A percentile compares a stretch with the other conserved stretches of the same genome.
phyloP scores from a whole-genome alignment of 1,140 invertebrate genomes.

The Battus philenor region DNA sequence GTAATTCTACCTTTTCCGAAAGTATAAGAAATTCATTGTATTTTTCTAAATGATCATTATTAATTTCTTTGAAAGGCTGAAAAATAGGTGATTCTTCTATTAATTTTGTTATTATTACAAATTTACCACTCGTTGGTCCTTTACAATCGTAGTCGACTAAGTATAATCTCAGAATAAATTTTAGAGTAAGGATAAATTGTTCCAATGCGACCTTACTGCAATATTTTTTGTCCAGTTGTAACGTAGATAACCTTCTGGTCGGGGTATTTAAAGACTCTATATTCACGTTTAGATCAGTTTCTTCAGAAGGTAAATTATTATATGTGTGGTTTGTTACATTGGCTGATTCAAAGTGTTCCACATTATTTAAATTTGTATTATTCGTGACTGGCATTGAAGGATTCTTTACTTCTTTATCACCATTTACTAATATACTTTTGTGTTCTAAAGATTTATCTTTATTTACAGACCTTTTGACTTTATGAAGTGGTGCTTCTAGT shows the following conservation, averaged over 20 bases:
- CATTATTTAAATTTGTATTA: not conserved
- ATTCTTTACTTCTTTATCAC: too few species aligned
- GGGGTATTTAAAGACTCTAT: too few species aligned
- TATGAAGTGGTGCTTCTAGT: not conserved
- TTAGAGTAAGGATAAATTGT: not conserved
- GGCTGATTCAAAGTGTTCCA: too few species aligned
- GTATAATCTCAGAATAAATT: conserved; percentile 5
- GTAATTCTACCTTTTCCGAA: conserved; percentile 2
- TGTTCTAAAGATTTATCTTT: too few species aligned
- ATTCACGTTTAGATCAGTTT: too few species aligned
- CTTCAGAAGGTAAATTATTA: too few species aligned
- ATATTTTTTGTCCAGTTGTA: not conserved
- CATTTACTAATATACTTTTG: too few species aligned
- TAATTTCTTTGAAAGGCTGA: not conserved
- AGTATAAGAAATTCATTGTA: not conserved
- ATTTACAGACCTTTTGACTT: too few species aligned
- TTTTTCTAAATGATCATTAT: not conserved
- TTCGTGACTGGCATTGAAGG: too few species aligned
- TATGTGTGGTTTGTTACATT: too few species aligned
- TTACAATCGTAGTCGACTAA: not conserved
- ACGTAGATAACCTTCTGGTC: too few species aligned
- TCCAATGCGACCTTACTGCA: not conserved
- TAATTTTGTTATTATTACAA: not conserved
- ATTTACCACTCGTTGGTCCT: not conserved
- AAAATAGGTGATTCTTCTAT: not conserved